A percentile compares a stretch with the other conserved stretches of the same genome.
These are phyloP conservation scores for Mohoua ochrocephala DNA, from an alignment of 2,113 vertebrate species.

Conservation along the genomic window DNA sequence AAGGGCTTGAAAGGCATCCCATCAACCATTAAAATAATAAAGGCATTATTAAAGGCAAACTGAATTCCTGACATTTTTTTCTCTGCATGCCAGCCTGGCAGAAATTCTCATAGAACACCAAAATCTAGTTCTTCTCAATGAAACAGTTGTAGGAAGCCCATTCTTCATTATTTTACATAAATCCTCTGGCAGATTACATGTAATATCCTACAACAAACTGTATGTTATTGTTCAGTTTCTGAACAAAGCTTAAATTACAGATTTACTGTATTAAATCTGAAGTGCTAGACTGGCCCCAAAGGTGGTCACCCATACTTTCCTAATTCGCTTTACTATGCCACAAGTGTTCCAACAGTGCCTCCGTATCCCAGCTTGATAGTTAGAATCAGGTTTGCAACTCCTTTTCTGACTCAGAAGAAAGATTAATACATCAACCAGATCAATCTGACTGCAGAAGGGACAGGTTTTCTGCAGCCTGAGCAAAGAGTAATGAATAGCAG, in stretches of 20 bases:
- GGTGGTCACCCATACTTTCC: neutral
- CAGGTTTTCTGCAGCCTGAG: neutral
- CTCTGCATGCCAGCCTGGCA: neutral
- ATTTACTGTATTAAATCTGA: neutral
- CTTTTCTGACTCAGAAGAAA: neutral
- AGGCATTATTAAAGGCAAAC: neutral
- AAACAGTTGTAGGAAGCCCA: neutral
- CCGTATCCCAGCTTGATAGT: neutral
- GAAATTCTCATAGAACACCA: neutral
- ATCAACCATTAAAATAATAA: neutral
- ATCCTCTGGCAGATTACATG: neutral
- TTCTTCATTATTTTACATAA: neutral
- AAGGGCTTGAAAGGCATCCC: neutral
- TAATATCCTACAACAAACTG: neutral
- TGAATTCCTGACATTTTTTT: neutral
- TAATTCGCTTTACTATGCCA: neutral
- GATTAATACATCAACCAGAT: rapidly evolving
- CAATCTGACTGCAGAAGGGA: neutral
- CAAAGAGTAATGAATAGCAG: neutral
- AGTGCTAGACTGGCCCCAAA: neutral
- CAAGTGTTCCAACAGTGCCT: neutral
- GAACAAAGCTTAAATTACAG: neutral
- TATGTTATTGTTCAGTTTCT: neutral
- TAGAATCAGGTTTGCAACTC: neutral
- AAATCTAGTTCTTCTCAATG: neutral